Evolutionary conservation across 2,797 vertebrate genomes (phyloP), one percentile per base, ranked within the genome.

Genomic region (Aythya fuligula): DNA sequence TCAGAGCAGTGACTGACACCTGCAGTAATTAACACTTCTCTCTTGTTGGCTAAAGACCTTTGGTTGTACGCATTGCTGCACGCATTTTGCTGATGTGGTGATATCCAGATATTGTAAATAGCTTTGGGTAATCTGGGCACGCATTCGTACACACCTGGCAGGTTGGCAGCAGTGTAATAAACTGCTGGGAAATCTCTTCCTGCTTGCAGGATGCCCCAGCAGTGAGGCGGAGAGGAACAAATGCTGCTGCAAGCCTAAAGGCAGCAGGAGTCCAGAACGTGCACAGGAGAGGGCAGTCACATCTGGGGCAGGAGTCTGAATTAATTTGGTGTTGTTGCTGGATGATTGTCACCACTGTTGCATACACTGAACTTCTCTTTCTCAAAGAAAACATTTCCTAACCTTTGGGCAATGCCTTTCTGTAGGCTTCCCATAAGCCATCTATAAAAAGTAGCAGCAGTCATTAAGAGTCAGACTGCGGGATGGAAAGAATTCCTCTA

Each of bases 291-390:
- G 20, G 41, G 34, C 38, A 45, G 9, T 41, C 20, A 38, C 18
- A 41, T 6, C 8, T 10, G 9, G 32, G 24, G n/a, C 11, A 62
- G 47, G 25, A 88, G 5, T 17, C 3, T 13, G 13, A 36, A 57
- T 72, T 0, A 8, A 20, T 61, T 32, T 65, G 32, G 17, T 78
- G 2, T 15, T 78, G 72, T 85, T 66, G 34, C 18, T 54, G 58
- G 13, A 8, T 57, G 32, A 32, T 64, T 88, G 11, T 65, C 16
- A 13, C 22, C 5, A 18, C 13, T 62, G 32, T 32, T 78, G 22
- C 0, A 0, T 24, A 34, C 21, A 49, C 4, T 3, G 36, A 1
- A 10, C 3, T 25, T 60, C 18, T 16, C 7, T 16, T 6, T 5
- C 8, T 74, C 8, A 3, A 25, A 85, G 24, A 8, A 32, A 73